A percentile compares a stretch with the other conserved stretches of the same genome.
Evolutionary conservation across 1,140 invertebrate genomes (phyloP).

Genomic region (Nasonia giraulti): DNA sequence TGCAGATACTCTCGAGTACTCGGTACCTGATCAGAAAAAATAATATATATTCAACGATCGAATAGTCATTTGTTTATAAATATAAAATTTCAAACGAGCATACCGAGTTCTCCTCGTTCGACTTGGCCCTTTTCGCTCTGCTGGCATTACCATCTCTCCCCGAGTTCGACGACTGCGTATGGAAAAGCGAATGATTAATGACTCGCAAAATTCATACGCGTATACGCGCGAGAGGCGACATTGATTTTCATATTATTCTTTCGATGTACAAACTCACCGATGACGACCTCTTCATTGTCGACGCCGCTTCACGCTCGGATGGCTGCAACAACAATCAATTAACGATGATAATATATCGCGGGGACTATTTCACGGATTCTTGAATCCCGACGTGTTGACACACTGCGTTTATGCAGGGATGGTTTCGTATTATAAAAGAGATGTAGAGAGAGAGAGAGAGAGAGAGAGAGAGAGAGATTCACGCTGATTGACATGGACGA

Average conservation of each 20-base stretch:
- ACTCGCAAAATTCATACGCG: too few relatives aligned
- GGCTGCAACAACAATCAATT: conserved; percentile 40
- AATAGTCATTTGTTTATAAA: conserved; percentile 7
- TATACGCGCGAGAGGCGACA: neutral
- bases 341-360: neutral
- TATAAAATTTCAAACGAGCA: neutral
- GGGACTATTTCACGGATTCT: neutral
- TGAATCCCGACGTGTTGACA: neutral
- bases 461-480: neutral
- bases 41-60: neutral
- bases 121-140: conserved; percentile 55
- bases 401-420: neutral
- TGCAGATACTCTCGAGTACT: conserved; percentile 67
- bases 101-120: conserved; percentile 51
- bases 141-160: conserved; percentile 48
- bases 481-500: neutral
- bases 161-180: conserved; percentile 56
- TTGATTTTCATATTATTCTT: neutral
- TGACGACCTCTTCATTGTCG: conserved; percentile 61
- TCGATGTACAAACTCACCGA: conserved; percentile 56
- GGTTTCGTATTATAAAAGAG: neutral
- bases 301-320: neutral
- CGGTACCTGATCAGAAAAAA: conserved; percentile 55
- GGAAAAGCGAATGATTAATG: neutral
- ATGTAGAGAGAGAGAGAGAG: too few relatives aligned